These are phyloP conservation scores for Casuarius casuarius DNA, from an alignment of 2,113 vertebrate species.

Conservation along the genomic window DNA sequence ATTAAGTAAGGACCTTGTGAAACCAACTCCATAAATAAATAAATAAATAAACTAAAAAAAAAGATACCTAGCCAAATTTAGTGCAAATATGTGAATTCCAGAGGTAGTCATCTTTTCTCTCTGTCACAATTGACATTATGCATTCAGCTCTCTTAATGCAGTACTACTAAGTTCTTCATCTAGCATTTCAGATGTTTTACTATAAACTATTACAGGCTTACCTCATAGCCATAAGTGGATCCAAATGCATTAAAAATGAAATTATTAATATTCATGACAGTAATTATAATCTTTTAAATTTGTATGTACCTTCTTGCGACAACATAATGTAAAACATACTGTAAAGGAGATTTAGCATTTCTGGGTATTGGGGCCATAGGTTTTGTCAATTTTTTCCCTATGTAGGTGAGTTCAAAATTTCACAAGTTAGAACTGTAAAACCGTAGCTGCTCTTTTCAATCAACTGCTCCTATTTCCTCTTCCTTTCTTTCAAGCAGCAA, in stretches of 20 bases:
- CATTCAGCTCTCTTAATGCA: not conserved
- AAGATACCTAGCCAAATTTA: not conserved
- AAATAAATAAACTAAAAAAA: not conserved
- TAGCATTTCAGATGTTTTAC: not conserved
- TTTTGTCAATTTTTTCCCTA: not conserved
- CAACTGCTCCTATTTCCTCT: not conserved
- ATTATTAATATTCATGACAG: not conserved
- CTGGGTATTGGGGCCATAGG: not conserved
- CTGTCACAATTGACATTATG: not conserved
- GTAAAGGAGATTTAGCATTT: not conserved
- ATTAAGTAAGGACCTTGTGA: not conserved
- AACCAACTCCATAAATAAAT: not conserved
- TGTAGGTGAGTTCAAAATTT: not conserved
- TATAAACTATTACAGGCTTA: not conserved
- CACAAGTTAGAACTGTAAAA: not conserved
- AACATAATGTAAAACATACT: not conserved
- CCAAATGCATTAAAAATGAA: not conserved
- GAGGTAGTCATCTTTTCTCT: not conserved
- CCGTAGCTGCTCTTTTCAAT: not conserved
- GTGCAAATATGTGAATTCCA: not conserved
- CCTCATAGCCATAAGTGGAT: not conserved
- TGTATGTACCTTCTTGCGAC: rapidly evolving
- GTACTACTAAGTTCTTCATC: not conserved
- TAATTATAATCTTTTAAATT: not conserved
- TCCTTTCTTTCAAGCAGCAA: not conserved